Evolutionary conservation across 2,113 vertebrate genomes (phyloP).

Genomic region (Stercorarius parasiticus): DNA sequence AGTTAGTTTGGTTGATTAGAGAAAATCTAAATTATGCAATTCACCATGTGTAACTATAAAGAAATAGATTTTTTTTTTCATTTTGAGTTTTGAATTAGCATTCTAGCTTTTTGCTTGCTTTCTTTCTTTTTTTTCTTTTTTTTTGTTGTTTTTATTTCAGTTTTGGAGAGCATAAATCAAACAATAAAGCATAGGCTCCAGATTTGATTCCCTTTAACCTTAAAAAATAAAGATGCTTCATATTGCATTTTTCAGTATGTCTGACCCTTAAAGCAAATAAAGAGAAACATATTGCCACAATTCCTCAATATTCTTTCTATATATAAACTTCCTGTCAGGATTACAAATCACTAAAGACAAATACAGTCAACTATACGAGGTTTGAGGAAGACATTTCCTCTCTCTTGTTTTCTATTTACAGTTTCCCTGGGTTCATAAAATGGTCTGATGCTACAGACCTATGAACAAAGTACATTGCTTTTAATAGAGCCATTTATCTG

Average conservation of each 20-base stretch:
- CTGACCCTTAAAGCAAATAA: neutral
- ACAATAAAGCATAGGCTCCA: neutral
- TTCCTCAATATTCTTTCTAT: neutral
- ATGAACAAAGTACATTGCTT: conserved; percentile 61
- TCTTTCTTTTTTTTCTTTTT: no score
- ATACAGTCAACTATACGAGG: neutral
- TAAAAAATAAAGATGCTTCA: neutral
- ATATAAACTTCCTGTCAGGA: neutral
- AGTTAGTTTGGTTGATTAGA: neutral
- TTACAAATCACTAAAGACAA: conserved; percentile 50
- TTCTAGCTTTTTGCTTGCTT: accelerated
- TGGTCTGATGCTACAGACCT: conserved; percentile 55
- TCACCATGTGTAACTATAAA: neutral
- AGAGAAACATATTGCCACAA: neutral
- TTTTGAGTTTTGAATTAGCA: neutral
- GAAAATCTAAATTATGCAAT: neutral
- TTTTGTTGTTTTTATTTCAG: neutral
- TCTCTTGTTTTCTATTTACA: conserved; percentile 62
- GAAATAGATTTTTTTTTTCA: neutral
- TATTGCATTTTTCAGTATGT: neutral
- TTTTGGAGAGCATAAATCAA: neutral
- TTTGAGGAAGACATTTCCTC: conserved; percentile 42
- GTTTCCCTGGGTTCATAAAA: conserved; percentile 61
- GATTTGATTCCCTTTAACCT: neutral
- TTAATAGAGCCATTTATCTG: conserved; percentile 75